These are phyloP conservation scores for Coptodon bakossiorum DNA, from an alignment of 2,113 vertebrate genomes.

Conservation along the genomic window DNA sequence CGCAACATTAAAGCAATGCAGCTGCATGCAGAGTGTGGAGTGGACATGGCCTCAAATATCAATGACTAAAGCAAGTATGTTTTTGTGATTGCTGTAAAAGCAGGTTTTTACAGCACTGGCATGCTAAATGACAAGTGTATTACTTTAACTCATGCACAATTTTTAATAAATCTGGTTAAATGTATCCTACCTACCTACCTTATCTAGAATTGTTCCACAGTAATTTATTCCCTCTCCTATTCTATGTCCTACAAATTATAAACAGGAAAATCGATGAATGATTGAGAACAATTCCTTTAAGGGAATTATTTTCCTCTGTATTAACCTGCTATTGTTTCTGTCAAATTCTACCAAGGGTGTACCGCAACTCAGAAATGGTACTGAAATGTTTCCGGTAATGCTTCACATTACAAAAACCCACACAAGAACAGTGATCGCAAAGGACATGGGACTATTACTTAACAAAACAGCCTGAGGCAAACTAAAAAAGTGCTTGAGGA, in stretches of 20 bases:
- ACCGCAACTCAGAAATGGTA: neutral
- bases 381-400: neutral
- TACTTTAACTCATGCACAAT: neutral
- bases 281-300: neutral
- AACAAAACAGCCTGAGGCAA: slow-evolving; percentile 25
- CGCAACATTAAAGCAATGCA: slow-evolving; percentile 48
- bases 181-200: neutral
- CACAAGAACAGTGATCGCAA: neutral
- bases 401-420: neutral
- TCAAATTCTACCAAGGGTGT: neutral
- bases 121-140: neutral
- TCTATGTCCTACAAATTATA: neutral
- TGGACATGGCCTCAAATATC: neutral
- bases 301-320: neutral
- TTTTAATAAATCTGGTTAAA: neutral
- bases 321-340: neutral
- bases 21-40: neutral
- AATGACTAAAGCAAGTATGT: neutral
- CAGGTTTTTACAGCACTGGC: neutral
- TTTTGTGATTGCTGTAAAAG: neutral
- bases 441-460: neutral
- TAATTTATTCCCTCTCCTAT: neutral
- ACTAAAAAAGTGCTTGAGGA: neutral
- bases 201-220: neutral
- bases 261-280: neutral